phyloP scores from a whole-genome alignment of 2,888 invertebrate genomes.

The Tachina fera region DNA sequence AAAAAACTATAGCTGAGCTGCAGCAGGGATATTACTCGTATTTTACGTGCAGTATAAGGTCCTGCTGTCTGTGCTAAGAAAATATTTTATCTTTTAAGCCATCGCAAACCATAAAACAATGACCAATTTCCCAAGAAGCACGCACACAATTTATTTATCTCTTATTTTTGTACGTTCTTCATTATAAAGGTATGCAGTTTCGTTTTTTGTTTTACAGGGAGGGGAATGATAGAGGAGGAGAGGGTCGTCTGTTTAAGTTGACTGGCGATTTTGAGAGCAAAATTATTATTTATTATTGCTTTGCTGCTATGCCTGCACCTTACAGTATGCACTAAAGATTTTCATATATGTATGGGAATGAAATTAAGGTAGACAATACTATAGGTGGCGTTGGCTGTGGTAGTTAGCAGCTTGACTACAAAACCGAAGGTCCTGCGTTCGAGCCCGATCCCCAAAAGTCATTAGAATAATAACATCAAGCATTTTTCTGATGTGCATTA shows the following conservation, averaged over 20 bases:
- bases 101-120: slow-evolving; percentile 58
- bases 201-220: background rate
- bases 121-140: slow-evolving; percentile 59
- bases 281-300: slow-evolving; percentile 53
- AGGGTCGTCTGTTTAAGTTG: background rate
- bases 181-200: slow-evolving; percentile 36
- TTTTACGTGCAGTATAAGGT: slow-evolving; percentile 9
- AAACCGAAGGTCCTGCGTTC: too few relatives aligned
- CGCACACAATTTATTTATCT: slow-evolving; percentile 61
- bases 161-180: slow-evolving; percentile 38
- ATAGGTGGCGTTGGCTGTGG: background rate
- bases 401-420: background rate
- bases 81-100: slow-evolving; percentile 57
- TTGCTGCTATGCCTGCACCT: slow-evolving; percentile 1
- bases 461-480: too few relatives aligned
- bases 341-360: background rate
- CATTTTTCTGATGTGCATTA: too few relatives aligned
- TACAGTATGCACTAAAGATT: background rate
- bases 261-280: slow-evolving; percentile 19
- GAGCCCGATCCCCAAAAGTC: too few relatives aligned
- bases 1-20: slow-evolving; percentile 13
- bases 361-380: background rate
- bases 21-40: background rate
- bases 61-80: slow-evolving; percentile 28
- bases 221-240: background rate